Percentiles rank a stretch among this genome's conserved stretches.
These are phyloP conservation scores for Archips xylosteana DNA, from an alignment of 2,888 invertebrate species.

Conservation along the genomic window DNA sequence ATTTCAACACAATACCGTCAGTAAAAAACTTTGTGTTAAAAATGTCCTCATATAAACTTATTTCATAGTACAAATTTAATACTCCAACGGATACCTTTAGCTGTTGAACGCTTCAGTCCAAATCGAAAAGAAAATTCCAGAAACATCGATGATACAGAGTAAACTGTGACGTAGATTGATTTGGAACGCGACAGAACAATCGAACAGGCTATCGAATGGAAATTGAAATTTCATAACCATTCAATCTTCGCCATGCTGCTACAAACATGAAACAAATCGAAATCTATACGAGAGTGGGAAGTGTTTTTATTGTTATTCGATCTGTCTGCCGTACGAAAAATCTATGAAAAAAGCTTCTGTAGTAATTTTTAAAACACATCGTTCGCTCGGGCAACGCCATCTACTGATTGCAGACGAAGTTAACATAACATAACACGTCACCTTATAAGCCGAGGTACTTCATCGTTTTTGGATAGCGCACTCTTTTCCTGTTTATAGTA, in stretches of 20 bases:
- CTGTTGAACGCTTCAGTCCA: not conserved
- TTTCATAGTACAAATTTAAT: too few relatives aligned
- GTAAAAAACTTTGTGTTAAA: too few relatives aligned
- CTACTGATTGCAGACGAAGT: too few relatives aligned
- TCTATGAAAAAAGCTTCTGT: too few relatives aligned
- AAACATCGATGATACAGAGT: not conserved
- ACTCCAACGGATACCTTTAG: not conserved
- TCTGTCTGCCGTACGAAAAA: conserved; percentile 4
- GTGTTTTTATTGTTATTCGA: conserved; percentile 27
- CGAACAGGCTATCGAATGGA: not conserved
- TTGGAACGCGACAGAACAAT: conserved; percentile 5
- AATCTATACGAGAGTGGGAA: conserved; percentile 10
- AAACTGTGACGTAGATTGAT: conserved; percentile 28
- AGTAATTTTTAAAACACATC: too few relatives aligned
- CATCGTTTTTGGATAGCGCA: too few relatives aligned
- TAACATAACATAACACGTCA: too few relatives aligned
- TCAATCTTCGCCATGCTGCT: conserved; percentile 4
- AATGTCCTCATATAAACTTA: too few relatives aligned
- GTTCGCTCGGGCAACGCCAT: too few relatives aligned
- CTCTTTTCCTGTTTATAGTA: too few relatives aligned
- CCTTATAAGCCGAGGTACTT: too few relatives aligned
- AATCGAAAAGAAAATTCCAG: conserved; percentile 7
- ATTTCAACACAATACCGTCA: too few relatives aligned
- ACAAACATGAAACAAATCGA: conserved; percentile 25
- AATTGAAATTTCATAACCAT: conserved; percentile 38